Percentiles rank a stretch among this genome's conserved stretches.
Conservation (phyloP, 2,113 vertebrate species). For the western clawed frog (Xenopus tropicalis) region DNA sequence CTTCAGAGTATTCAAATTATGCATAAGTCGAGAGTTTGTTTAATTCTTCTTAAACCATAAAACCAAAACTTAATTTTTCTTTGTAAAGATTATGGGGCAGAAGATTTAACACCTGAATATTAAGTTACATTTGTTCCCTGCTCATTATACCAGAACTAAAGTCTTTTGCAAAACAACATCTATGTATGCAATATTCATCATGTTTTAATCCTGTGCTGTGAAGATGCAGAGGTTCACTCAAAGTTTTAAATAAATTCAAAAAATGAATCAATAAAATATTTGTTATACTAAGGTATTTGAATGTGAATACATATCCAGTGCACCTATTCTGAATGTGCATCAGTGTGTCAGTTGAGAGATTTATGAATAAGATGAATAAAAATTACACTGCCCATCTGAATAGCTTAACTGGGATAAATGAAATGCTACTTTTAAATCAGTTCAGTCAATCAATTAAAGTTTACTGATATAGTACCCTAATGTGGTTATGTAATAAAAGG, state of each 20-base stretch:
- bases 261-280: conserved; percentile 1
- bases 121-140: conserved; percentile 1
- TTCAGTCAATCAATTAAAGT: no score
- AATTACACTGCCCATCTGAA: no score
- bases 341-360: no score
- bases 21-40: no score
- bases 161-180: background rate
- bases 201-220: background rate
- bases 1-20: no score
- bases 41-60: no score
- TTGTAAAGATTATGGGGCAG: background rate
- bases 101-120: background rate
- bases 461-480: no score
- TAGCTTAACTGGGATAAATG: no score
- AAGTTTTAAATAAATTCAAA: background rate
- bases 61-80: background rate
- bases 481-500: no score
- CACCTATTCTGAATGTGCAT: no score
- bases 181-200: background rate
- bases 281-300: background rate
- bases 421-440: no score
- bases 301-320: background rate
- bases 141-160: background rate
- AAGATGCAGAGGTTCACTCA: background rate
- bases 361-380: no score